These are phyloP conservation scores for Hylyphantes graminicola DNA, from an alignment of 1,140 invertebrate species.

Conservation along the genomic window DNA sequence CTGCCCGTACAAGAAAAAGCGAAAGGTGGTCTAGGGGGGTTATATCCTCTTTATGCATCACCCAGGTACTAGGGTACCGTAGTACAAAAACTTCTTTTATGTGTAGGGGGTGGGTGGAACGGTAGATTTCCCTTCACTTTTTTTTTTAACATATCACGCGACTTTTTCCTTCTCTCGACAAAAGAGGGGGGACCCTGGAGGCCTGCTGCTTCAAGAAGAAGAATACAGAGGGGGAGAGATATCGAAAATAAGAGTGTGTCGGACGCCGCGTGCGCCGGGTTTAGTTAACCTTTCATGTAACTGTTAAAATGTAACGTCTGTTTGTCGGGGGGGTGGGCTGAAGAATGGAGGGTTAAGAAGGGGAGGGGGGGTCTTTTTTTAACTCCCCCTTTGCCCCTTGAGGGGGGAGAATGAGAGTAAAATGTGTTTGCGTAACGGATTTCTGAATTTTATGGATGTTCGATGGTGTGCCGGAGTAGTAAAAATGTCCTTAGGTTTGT, in stretches of 20 bases:
- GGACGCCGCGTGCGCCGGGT: neutral
- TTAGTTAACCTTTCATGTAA: constrained; percentile 41
- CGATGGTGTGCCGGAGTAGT: neutral
- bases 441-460: neutral
- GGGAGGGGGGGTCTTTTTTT: neutral
- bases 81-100: constrained; percentile 42
- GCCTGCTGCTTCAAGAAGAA: constrained; percentile 18
- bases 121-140: constrained; percentile 48
- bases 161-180: constrained; percentile 18
- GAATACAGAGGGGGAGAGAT: neutral
- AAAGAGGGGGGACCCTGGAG: neutral
- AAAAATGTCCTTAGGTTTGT: neutral
- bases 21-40: constrained; percentile 43
- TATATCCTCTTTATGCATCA: constrained; percentile 40
- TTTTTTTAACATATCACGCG: neutral
- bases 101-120: constrained; percentile 42
- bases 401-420: constrained; percentile 2
- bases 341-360: neutral
- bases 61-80: neutral
- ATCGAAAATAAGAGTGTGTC: constrained; percentile 43
- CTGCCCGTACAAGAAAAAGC: constrained; percentile 43
- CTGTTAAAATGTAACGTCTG: constrained; percentile 11
- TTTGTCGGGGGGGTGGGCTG: neutral
- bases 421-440: constrained; percentile 24
- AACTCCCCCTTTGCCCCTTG: neutral